phyloP scores from a whole-genome alignment of 2,113 vertebrate genomes.

The Mellivora capensis region DNA sequence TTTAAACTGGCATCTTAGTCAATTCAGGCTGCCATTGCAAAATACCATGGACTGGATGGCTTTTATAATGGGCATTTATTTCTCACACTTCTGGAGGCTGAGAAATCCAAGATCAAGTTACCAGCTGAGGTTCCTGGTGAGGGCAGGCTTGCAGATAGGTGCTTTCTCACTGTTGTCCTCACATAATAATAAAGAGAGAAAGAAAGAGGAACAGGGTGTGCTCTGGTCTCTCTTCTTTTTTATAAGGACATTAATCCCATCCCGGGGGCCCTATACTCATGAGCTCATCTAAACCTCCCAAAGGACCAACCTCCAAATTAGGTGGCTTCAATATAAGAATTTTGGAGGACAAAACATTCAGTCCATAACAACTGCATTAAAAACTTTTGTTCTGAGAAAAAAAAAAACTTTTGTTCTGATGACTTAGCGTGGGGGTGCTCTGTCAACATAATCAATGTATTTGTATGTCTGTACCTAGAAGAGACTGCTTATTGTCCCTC shows the following conservation, averaged over 20 bases:
- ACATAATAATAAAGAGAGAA: background rate
- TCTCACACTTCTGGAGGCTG: background rate
- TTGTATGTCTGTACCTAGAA: background rate
- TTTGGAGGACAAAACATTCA: background rate
- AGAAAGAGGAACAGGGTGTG: background rate
- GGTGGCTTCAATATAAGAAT: background rate
- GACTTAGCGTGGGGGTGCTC: background rate
- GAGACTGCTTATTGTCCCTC: background rate
- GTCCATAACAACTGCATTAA: background rate
- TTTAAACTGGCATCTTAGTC: background rate
- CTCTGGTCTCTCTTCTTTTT: background rate
- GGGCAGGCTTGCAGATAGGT: background rate
- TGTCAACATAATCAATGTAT: background rate
- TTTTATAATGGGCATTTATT: background rate
- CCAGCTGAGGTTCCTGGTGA: rapidly evolving
- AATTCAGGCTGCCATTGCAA: background rate
- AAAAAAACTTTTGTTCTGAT: background rate
- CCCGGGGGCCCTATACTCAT: background rate
- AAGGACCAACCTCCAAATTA: background rate
- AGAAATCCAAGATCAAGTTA: background rate
- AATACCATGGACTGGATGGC: rapidly evolving
- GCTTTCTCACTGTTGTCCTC: background rate
- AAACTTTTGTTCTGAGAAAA: background rate
- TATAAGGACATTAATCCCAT: background rate
- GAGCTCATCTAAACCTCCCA: background rate